Conservation (phyloP, 2,113 vertebrate species). For the Catagonus wagneri region DNA sequence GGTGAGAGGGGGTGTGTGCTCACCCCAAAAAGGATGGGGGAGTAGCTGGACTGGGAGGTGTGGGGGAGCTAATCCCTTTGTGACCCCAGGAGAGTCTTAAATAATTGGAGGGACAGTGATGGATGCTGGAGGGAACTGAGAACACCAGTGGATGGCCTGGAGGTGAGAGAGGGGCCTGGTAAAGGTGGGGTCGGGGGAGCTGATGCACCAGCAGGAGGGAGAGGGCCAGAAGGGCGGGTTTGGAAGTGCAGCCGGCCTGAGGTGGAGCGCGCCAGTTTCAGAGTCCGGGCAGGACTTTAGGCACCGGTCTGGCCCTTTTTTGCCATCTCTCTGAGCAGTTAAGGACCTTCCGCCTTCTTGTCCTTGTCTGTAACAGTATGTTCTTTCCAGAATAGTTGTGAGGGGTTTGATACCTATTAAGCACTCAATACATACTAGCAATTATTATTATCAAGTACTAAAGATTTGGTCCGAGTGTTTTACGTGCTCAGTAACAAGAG, state of each 20-base stretch:
- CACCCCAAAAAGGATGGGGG: not conserved
- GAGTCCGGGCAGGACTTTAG: not conserved
- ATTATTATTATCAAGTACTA: not conserved
- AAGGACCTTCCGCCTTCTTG: conserved; percentile 17
- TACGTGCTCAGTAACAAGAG: not conserved
- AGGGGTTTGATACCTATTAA: conserved; percentile 23
- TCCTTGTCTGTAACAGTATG: not conserved
- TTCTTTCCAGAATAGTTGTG: conserved; percentile 6
- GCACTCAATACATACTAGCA: not conserved
- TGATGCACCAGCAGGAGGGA: not conserved
- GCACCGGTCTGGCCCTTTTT: not conserved
- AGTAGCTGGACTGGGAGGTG: not conserved
- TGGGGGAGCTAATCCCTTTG: not conserved
- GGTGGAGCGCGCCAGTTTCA: not conserved
- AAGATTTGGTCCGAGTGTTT: not conserved
- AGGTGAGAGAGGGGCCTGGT: not conserved
- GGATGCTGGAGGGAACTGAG: not conserved
- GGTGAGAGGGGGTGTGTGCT: not conserved
- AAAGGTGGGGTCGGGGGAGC: not conserved
- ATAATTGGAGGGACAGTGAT: not conserved
- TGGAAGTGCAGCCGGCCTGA: not conserved
- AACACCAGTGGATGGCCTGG: not conserved
- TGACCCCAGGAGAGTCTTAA: not conserved
- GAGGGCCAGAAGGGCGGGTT: not conserved
- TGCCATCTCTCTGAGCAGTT: not conserved